A percentile compares a stretch with the other conserved stretches of the same genome.
Evolutionary conservation across 2,888 invertebrate genomes (phyloP).

Genomic region (Linnaemya tessellans): DNA sequence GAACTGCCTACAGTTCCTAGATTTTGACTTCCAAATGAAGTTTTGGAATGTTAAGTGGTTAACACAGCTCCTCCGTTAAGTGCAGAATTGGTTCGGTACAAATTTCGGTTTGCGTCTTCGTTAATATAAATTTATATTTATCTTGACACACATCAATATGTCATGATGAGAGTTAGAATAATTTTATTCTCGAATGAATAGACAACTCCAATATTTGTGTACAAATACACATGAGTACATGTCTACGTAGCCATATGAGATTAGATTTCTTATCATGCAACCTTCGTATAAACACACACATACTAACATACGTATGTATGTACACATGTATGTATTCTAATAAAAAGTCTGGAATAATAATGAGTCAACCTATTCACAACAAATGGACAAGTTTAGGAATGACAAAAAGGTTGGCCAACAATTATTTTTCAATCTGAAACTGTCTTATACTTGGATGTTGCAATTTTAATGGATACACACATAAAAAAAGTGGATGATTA

Average conservation of each 20-base stretch:
- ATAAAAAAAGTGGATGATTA: slow-evolving; percentile 39
- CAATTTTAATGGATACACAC: slow-evolving; percentile 62
- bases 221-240: not conserved
- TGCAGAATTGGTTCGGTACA: no score
- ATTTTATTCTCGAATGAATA: no score
- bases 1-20: no score
- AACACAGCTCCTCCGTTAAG: no score
- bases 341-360: slow-evolving; percentile 16
- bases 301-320: no score
- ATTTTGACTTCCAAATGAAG: no score
- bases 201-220: no score
- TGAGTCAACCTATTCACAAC: slow-evolving; percentile 14
- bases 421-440: slow-evolving; percentile 58
- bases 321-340: slow-evolving; percentile 1
- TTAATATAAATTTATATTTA: no score
- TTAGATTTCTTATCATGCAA: not conserved
- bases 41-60: no score
- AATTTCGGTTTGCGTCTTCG: no score
- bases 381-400: slow-evolving; percentile 44
- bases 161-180: no score
- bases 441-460: slow-evolving; percentile 25
- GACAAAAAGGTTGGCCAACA: slow-evolving; percentile 68
- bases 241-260: not conserved
- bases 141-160: no score
- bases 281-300: not conserved